Conservation (phyloP, 2,113 vertebrate genomes). For the Pitta sordida region DNA sequence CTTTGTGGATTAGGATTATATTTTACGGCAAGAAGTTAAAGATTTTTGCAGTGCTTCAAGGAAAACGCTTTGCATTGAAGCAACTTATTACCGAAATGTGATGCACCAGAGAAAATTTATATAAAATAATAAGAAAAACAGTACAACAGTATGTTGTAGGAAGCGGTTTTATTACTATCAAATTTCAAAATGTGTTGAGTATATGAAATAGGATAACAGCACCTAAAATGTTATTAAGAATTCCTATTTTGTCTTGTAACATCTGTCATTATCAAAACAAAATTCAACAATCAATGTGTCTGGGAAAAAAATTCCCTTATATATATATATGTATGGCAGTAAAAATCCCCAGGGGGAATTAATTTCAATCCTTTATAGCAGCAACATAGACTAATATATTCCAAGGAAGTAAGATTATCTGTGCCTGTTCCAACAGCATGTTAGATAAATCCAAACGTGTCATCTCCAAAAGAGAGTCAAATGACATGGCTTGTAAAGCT, state of each 20-base stretch:
- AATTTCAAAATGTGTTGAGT: neutral
- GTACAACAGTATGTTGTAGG: neutral
- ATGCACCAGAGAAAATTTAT: neutral
- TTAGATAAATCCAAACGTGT: neutral
- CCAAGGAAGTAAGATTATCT: conserved; percentile 23
- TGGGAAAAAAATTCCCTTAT: neutral
- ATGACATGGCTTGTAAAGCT: neutral
- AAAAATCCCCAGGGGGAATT: conserved; percentile 51
- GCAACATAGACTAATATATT: conserved; percentile 11
- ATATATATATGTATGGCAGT: neutral
- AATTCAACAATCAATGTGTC: conserved; percentile 4
- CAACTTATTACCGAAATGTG: neutral
- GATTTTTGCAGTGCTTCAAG: neutral
- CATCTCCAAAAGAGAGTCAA: neutral
- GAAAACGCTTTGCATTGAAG: neutral
- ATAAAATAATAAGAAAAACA: neutral
- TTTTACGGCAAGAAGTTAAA: neutral
- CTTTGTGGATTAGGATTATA: neutral
- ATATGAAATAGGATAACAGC: neutral
- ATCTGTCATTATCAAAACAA: conserved; percentile 46
- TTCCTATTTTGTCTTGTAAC: conserved; percentile 27
- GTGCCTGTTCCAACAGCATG: neutral
- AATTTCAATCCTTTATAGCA: conserved; percentile 30
- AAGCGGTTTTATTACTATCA: neutral
- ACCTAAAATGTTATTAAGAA: conserved; percentile 17